phyloP scores from a whole-genome alignment of 2,888 invertebrate genomes.

The Blomia tropicalis region DNA sequence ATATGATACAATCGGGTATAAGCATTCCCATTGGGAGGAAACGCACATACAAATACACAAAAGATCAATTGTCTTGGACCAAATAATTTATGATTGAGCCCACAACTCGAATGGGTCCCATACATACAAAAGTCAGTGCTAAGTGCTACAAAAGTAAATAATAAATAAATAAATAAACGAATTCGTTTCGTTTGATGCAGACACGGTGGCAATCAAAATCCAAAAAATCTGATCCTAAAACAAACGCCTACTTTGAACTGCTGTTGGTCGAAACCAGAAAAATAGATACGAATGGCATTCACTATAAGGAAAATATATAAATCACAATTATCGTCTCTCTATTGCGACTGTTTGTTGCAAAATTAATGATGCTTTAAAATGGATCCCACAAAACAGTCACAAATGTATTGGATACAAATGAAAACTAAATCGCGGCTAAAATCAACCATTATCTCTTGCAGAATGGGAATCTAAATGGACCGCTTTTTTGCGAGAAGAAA shows the following conservation, averaged over 20 bases:
- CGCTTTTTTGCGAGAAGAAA: neutral
- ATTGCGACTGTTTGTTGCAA: neutral
- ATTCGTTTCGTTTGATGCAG: too few species aligned
- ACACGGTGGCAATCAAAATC: neutral
- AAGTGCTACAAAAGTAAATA: too few species aligned
- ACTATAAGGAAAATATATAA: neutral
- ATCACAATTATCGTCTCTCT: neutral
- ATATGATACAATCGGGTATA: too few species aligned
- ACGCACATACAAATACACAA: too few species aligned
- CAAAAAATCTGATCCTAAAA: neutral
- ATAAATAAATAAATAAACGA: neutral
- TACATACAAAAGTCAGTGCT: too few species aligned
- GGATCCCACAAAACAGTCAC: neutral
- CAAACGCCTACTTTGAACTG: neutral
- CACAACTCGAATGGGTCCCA: too few species aligned
- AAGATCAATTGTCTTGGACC: neutral
- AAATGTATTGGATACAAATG: neutral
- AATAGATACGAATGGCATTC: neutral
- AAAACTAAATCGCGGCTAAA: neutral
- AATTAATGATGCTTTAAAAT: conserved; percentile 13
- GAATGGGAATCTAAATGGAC: neutral
- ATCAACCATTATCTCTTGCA: too few species aligned
- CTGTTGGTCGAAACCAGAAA: too few species aligned
- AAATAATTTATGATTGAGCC: neutral
- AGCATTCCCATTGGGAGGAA: too few species aligned